Conservation (phyloP, 2,888 invertebrate species). For the Euproctis similis region DNA sequence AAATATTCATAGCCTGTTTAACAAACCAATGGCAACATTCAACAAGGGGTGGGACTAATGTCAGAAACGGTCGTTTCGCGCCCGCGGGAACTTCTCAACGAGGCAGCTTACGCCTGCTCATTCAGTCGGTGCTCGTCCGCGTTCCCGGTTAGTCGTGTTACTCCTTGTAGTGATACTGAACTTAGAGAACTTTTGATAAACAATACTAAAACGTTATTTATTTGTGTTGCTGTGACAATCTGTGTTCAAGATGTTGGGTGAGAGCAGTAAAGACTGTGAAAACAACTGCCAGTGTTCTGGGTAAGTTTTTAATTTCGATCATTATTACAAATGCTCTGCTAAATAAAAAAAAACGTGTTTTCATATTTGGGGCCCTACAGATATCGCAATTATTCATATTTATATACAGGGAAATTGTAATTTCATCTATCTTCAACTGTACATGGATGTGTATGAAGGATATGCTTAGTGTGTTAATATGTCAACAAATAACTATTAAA, state of each 20-base stretch:
- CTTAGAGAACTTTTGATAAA: constrained; percentile 12
- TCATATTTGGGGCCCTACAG: too few species aligned
- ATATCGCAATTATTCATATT: too few species aligned
- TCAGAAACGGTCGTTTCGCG: constrained; percentile 29
- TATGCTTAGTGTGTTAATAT: too few species aligned
- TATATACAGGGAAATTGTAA: too few species aligned
- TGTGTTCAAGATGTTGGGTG: constrained; percentile 60
- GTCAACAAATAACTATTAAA: too few species aligned
- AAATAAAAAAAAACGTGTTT: too few species aligned
- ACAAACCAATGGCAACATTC: constrained; percentile 25
- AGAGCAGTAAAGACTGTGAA: constrained; percentile 57
- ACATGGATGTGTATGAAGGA: too few species aligned
- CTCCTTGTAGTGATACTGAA: constrained; percentile 29
- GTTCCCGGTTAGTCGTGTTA: constrained; percentile 1
- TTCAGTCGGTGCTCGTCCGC: constrained; percentile 5
- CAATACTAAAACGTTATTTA: constrained; percentile 32
- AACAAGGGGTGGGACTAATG: constrained; percentile 36
- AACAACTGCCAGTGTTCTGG: constrained; percentile 64
- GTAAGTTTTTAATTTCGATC: constrained; percentile 48
- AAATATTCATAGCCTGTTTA: constrained; percentile 20
- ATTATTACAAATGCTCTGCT: too few species aligned
- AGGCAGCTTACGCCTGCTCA: too few species aligned
- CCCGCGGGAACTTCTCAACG: constrained; percentile 19
- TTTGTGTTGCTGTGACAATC: constrained; percentile 36
- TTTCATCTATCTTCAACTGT: too few species aligned